A percentile compares a stretch with the other conserved stretches of the same genome.
Evolutionary conservation across 2,888 invertebrate species (phyloP).

Genomic region (Caenorhabditis angaria): DNA sequence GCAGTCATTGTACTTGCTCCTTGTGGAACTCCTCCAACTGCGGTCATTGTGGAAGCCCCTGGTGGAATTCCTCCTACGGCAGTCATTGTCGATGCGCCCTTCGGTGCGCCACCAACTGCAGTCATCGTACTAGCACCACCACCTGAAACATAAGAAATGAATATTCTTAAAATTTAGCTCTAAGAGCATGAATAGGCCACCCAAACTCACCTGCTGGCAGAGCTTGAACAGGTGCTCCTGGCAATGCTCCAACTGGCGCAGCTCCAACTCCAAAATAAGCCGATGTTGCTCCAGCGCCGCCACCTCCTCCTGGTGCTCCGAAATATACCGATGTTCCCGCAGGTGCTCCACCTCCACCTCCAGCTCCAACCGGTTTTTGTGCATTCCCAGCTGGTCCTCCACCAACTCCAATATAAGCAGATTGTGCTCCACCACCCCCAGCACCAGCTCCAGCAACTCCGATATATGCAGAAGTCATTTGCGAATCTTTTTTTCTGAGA

Average conservation of each 20-base stretch:
- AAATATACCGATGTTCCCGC: slow-evolving; percentile 8
- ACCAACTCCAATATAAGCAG: slow-evolving; percentile 49
- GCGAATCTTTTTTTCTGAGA: slow-evolving; percentile 5
- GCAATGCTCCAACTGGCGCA: slow-evolving; percentile 5
- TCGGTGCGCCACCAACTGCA: slow-evolving; percentile 49
- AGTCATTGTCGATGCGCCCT: slow-evolving; percentile 34
- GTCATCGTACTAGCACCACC: slow-evolving; percentile 59
- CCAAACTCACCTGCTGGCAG: slow-evolving; percentile 12
- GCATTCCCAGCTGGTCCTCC: slow-evolving; percentile 14
- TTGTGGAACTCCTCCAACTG: slow-evolving; percentile 8
- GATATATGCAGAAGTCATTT: slow-evolving; percentile 52
- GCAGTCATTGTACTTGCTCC: slow-evolving; percentile 60
- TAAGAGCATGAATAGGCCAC: no score
- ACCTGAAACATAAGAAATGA: slow-evolving; percentile 59
- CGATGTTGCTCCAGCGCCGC: slow-evolving; percentile 19
- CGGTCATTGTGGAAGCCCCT: slow-evolving; percentile 13
- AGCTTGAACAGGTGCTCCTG: slow-evolving; percentile 8
- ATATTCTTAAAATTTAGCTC: slow-evolving; percentile 38
- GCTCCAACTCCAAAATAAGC: slow-evolving; percentile 12
- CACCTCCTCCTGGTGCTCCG: slow-evolving; percentile 15
- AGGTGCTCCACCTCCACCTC: slow-evolving; percentile 18
- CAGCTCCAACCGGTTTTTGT: slow-evolving; percentile 13
- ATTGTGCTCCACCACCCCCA: slow-evolving; percentile 31
- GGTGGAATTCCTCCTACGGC: slow-evolving; percentile 16
- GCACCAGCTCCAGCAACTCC: slow-evolving; percentile 44